These are phyloP conservation scores for Podilymbus podiceps DNA, from an alignment of 2,113 vertebrate genomes.

Conservation along the genomic window DNA sequence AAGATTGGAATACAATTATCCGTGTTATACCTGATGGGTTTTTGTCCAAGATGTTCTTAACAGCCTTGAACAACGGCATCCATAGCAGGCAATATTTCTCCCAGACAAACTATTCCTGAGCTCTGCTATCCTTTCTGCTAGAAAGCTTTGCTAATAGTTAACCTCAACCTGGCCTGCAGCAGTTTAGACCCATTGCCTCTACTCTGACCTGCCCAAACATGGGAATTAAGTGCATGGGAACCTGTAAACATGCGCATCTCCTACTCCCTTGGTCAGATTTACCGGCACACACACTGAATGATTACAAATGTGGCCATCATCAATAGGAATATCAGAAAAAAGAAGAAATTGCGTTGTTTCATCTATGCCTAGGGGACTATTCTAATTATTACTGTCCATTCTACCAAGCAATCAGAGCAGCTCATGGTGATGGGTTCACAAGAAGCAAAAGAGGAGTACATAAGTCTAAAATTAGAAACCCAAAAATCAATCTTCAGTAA, in stretches of 20 bases:
- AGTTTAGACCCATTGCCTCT: not conserved
- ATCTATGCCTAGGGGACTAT: not conserved
- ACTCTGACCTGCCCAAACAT: not conserved
- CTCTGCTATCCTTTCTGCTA: not conserved
- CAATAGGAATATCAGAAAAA: fast-evolving
- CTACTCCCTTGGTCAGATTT: not conserved
- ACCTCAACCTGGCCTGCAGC: not conserved
- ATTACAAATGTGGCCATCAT: not conserved
- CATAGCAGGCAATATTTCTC: not conserved
- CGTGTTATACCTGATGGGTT: not conserved
- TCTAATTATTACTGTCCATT: not conserved
- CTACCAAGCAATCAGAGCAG: not conserved
- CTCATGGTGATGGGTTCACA: not conserved
- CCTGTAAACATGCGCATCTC: not conserved
- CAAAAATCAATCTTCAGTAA: not conserved
- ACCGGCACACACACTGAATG: not conserved
- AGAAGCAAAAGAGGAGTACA: not conserved
- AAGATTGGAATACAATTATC: not conserved
- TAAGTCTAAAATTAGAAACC: not conserved
- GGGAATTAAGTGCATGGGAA: not conserved
- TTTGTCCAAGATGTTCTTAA: not conserved
- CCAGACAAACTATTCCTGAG: not conserved
- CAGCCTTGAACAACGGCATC: not conserved
- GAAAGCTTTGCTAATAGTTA: not conserved
- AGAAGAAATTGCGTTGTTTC: not conserved